These are phyloP conservation scores for Synaphobranchus kaupii DNA, from an alignment of 2,797 vertebrate species.

Conservation along the genomic window DNA sequence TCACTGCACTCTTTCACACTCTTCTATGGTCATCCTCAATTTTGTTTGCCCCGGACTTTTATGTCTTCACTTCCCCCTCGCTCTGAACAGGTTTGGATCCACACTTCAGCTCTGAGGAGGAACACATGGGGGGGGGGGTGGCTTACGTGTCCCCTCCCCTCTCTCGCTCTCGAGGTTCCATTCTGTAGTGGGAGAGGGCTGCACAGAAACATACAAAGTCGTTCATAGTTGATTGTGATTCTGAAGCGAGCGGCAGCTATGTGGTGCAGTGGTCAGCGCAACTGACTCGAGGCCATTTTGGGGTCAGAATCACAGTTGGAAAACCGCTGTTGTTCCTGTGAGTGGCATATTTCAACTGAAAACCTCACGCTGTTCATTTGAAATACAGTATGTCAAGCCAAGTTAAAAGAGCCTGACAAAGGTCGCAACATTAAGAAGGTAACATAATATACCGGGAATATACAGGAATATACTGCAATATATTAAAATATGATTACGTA, in stretches of 20 bases:
- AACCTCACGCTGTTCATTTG: not conserved
- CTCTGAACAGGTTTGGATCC: not conserved
- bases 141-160: not conserved
- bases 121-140: not conserved
- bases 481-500: too few species aligned
- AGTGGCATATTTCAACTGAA: not conserved
- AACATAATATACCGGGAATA: not conserved
- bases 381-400: not conserved
- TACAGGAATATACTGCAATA: too few species aligned
- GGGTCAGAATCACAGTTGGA: not conserved
- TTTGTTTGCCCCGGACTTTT: not conserved
- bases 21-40: not conserved
- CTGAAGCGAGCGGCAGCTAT: not conserved
- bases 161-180: too few species aligned
- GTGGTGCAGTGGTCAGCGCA: not conserved
- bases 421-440: not conserved
- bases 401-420: too few species aligned
- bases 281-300: not conserved
- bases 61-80: not conserved
- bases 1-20: not conserved
- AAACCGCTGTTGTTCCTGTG: not conserved
- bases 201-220: not conserved
- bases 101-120: not conserved
- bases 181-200: not conserved
- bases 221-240: not conserved